Percentiles rank a stretch among this genome's conserved stretches.
Conservation (phyloP, 1,140 invertebrate species). For the Camponotus pennsylvanicus region DNA sequence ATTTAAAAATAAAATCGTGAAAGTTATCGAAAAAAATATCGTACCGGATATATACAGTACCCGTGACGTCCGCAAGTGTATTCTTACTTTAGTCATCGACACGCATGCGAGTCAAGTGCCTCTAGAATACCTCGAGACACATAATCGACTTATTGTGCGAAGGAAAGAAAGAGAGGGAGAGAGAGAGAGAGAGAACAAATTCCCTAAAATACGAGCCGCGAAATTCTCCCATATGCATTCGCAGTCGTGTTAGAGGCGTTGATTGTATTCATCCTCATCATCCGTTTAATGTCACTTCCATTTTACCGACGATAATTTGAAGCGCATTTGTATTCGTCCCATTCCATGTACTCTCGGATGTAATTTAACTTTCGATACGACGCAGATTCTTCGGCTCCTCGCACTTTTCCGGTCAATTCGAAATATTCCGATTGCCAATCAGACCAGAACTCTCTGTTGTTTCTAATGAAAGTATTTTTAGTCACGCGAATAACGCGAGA, state of each 20-base stretch:
- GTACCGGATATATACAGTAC: constrained; percentile 2
- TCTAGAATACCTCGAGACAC: neutral
- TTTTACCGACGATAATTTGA: constrained; percentile 45
- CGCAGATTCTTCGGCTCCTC: constrained; percentile 28
- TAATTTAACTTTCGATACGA: constrained; percentile 48
- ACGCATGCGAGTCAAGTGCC: neutral
- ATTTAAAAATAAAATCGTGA: constrained; percentile 24
- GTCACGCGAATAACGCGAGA: constrained; percentile 27
- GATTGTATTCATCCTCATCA: constrained; percentile 61
- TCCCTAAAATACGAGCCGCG: constrained; percentile 2
- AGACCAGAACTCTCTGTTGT: constrained; percentile 52
- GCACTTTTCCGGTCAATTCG: neutral
- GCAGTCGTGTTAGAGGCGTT: constrained; percentile 19
- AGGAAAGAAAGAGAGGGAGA: neutral
- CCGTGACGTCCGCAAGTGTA: constrained; percentile 26
- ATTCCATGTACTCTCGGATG: neutral
- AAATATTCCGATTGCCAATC: constrained; percentile 48
- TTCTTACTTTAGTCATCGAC: constrained; percentile 60
- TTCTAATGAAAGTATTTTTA: constrained; percentile 53
- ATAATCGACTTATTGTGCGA: neutral
- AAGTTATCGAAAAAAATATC: constrained; percentile 5
- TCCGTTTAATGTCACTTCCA: constrained; percentile 53
- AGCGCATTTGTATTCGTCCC: constrained; percentile 16
- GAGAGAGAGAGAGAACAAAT: neutral
- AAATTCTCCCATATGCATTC: constrained; percentile 3